These are phyloP conservation scores for Ephialtes manifestator DNA, from an alignment of 2,888 invertebrate genomes.

Conservation along the genomic window DNA sequence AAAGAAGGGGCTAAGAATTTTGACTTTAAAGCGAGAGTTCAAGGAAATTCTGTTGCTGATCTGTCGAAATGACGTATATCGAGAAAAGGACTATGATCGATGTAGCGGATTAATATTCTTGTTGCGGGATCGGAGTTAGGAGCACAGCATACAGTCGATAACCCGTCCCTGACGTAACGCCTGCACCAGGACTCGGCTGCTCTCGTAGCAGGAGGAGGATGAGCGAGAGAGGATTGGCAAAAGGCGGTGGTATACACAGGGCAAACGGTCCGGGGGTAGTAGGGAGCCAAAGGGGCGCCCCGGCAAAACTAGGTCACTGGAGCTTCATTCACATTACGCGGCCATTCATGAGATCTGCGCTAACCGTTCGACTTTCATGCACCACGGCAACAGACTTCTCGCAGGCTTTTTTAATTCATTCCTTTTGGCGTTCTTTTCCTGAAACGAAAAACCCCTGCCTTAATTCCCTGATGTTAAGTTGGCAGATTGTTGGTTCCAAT, in stretches of 20 bases:
- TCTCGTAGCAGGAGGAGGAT: conserved; percentile 80
- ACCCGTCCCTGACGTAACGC: conserved; percentile 83
- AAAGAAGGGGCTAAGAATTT: not conserved
- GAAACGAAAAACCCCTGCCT: not conserved
- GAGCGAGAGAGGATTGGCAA: conserved; percentile 70
- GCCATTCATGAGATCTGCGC: conserved; percentile 85
- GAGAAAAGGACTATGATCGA: conserved; percentile 70
- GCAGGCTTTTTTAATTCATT: conserved; percentile 26
- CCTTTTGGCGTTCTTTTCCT: conserved; percentile 3
- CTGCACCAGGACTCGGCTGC: conserved; percentile 71
- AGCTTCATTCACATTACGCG: conserved; percentile 86
- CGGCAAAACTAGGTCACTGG: conserved; percentile 84
- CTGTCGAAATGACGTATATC: conserved; percentile 21
- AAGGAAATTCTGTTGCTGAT: not conserved
- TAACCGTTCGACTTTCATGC: conserved; percentile 82
- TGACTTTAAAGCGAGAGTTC: not conserved
- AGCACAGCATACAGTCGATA: conserved; percentile 78
- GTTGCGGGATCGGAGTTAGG: conserved; percentile 61
- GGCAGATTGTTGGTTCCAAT: not conserved
- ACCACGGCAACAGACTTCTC: conserved; percentile 62
- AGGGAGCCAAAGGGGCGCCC: conserved; percentile 75
- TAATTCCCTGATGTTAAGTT: not conserved
- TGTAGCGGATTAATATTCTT: conserved; percentile 79
- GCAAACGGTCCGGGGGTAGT: conserved; percentile 64
- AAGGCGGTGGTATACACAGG: conserved; percentile 55